Percentiles rank a stretch among this genome's conserved stretches.
phyloP scores from a whole-genome alignment of 2,113 vertebrate species.

The Pelusios castaneus region DNA sequence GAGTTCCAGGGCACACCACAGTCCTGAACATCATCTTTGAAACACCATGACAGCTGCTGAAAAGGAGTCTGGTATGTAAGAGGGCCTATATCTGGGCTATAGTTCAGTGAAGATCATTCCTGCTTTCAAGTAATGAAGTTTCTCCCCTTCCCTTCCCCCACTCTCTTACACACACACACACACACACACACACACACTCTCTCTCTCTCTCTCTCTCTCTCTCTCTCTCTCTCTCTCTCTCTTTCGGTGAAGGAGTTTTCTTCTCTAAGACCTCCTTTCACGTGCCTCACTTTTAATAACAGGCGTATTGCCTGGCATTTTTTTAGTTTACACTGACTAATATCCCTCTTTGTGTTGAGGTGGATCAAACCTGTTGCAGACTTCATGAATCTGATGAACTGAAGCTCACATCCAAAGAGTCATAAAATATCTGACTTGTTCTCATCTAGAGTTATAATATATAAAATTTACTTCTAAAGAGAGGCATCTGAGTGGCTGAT shows the following conservation, averaged over 20 bases:
- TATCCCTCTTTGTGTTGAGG: neutral
- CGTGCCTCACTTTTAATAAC: neutral
- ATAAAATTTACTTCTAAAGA: neutral
- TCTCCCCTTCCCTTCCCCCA: no score
- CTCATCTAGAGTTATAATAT: neutral
- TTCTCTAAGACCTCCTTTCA: neutral
- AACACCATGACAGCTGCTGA: neutral
- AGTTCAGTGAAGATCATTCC: accelerated
- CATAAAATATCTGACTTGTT: neutral
- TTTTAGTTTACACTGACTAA: neutral
- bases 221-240: no score
- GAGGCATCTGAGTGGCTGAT: neutral
- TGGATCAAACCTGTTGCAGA: neutral
- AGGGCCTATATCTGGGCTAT: neutral
- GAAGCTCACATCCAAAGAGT: neutral
- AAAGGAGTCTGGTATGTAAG: neutral
- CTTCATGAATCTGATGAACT: neutral
- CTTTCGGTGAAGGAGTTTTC: neutral
- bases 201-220: neutral
- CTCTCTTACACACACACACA: accelerated
- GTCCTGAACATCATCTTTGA: neutral
- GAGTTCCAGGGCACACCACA: neutral
- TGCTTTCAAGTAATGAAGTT: neutral
- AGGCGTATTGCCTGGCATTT: neutral
- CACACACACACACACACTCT: accelerated